Evolutionary conservation across 2,888 invertebrate genomes (phyloP), one percentile per base, ranked within the genome.

Genomic region (Taenaris catops): DNA sequence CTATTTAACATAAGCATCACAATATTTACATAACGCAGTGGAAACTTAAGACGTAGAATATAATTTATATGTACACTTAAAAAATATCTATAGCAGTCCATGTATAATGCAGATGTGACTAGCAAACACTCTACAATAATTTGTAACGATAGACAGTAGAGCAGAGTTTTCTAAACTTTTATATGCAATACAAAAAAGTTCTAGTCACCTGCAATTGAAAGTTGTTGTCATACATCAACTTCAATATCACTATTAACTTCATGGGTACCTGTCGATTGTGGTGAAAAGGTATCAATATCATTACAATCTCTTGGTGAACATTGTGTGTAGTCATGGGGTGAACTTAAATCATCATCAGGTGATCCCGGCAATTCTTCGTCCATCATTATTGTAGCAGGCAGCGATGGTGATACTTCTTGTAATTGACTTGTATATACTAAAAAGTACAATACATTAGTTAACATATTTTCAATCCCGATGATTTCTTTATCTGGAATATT

Each of bases 331-430:
- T 81, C 80, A 6, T 62, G 75, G 0, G 81, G 79, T 0, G 83
- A 83, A 32, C 73, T 76, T 25, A 67, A 47, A 2, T 80, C 78
- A 20, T 81, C 81, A 1, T 74, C 80, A 0, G 68, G 63, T 0
- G 81, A 81, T 0, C 56, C 64, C 0, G 62, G 52, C 2, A 67
- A 47, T 4, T 84, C 83, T 36, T 87, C 87, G 31, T 87, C 87
- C 83, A 88, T 87, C 69, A 88, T 71, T 59, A 88, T 87, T 3
- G 87, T 59, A n/a, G 87, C 86, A 1, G 88, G 88, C 45, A 88
- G 59, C 2, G 84, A 83, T 0, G 83, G 71, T 1, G 87, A 75
- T 9, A 83, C 73, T 44, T 81, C 84, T 66, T 81, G 76, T 51
- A 87, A 64, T 55, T 86, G 79, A 62, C 75, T 83, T 47, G 76